Evolutionary conservation across 2,888 invertebrate genomes (phyloP).

Genomic region (Elmis aenea): DNA sequence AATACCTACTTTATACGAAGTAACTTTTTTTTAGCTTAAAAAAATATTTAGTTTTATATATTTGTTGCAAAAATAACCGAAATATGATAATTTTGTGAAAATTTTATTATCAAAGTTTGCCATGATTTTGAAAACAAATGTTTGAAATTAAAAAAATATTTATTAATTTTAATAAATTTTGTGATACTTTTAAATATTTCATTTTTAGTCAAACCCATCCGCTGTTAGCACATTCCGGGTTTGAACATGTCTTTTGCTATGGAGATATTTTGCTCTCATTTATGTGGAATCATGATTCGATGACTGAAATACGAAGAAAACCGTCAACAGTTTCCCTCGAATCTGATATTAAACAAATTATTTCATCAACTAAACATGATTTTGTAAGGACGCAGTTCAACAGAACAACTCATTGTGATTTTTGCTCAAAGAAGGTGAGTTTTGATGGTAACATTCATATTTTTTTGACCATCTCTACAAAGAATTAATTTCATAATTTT

Average conservation of each 20-base stretch:
- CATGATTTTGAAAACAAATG: too few species aligned
- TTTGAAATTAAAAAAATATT: too few species aligned
- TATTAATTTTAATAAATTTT: too few species aligned
- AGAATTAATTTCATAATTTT: slow-evolving; percentile 6
- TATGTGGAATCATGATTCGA: slow-evolving; percentile 57
- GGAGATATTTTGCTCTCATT: slow-evolving; percentile 87
- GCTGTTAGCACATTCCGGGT: slow-evolving; percentile 73
- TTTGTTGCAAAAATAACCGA: too few species aligned
- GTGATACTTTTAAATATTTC: too few species aligned
- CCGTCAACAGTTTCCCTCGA: slow-evolving; percentile 10
- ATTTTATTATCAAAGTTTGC: too few species aligned
- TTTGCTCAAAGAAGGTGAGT: slow-evolving; percentile 84
- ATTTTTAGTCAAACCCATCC: slow-evolving; percentile 61
- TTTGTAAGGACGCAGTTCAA: slow-evolving; percentile 87
- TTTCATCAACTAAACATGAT: slow-evolving; percentile 53
- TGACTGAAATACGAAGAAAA: slow-evolving; percentile 22
- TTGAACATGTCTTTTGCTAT: slow-evolving; percentile 85
- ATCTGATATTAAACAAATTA: slow-evolving; percentile 13
- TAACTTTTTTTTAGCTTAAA: too few species aligned
- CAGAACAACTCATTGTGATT: slow-evolving; percentile 85
- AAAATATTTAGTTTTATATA: too few species aligned
- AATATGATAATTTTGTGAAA: too few species aligned
- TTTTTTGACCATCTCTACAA: too few species aligned
- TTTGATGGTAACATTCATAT: neutral
- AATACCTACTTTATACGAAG: too few species aligned